phyloP scores from a whole-genome alignment of 2,888 invertebrate genomes.

The Dasypolia templi region DNA sequence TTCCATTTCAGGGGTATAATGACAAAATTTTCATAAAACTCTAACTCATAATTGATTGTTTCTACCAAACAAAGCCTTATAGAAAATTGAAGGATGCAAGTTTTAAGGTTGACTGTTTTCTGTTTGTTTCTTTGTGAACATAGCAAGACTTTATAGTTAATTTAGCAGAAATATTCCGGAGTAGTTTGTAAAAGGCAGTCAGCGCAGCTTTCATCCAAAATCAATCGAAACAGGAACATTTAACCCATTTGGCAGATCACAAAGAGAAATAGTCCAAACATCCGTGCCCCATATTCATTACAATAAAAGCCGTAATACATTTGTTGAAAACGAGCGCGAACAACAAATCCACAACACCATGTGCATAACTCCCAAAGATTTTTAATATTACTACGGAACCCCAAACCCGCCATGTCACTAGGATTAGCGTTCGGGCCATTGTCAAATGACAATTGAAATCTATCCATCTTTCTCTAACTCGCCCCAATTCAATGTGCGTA shows the following conservation, averaged over 20 bases:
- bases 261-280: conserved; percentile 36
- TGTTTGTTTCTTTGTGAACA: background rate
- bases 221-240: background rate
- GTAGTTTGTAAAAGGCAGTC: background rate
- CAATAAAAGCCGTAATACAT: conserved; percentile 55
- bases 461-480: conserved; percentile 81
- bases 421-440: conserved; percentile 87
- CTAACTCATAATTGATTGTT: background rate
- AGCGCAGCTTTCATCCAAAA: background rate
- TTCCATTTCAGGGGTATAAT: no score
- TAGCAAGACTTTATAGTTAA: background rate
- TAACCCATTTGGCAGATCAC: conserved; percentile 28
- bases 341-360: conserved; percentile 45
- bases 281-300: conserved; percentile 55
- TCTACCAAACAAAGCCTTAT: background rate
- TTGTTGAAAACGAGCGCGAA: conserved; percentile 38
- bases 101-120: no score
- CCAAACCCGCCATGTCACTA: conserved; percentile 85
- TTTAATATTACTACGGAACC: conserved; percentile 68
- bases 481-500: conserved; percentile 56
- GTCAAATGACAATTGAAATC: conserved; percentile 87
- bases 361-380: conserved; percentile 52
- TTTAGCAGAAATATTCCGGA: background rate
- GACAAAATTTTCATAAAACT: background rate
- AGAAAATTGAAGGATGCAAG: background rate